Conservation (phyloP, 2,797 vertebrate species). For the Eidolon dupreanum region DNA sequence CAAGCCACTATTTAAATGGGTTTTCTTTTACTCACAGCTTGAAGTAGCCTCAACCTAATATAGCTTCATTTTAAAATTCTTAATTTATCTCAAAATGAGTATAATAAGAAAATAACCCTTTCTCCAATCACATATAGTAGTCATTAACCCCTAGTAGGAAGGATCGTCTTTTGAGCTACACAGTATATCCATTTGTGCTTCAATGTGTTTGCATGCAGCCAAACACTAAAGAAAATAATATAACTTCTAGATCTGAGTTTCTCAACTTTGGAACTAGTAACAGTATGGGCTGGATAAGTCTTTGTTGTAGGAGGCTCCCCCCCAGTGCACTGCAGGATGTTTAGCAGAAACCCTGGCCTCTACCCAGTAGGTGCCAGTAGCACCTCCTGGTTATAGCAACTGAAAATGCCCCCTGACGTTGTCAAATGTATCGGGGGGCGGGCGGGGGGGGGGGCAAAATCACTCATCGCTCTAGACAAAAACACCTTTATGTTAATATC, state of each 20-base stretch:
- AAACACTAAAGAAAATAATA: slow-evolving; percentile 2
- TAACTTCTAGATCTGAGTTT: neutral
- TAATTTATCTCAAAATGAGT: slow-evolving; percentile 7
- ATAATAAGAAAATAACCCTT: neutral
- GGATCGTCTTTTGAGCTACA: neutral
- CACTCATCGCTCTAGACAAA: neutral
- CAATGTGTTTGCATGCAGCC: neutral
- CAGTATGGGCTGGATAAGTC: neutral
- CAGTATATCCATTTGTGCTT: neutral
- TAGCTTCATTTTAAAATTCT: slow-evolving; percentile 12
- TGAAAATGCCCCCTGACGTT: neutral
- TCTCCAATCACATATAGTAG: neutral
- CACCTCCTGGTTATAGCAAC: neutral
- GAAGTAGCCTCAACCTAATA: neutral
- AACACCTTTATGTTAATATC: neutral
- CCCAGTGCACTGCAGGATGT: neutral
- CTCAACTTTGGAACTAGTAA: neutral
- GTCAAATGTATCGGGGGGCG: neutral
- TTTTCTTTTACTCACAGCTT: slow-evolving; percentile 36
- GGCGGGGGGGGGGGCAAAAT: neutral
- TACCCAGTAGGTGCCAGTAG: neutral
- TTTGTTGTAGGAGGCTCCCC: neutral
- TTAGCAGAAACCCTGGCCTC: neutral
- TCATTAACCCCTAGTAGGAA: neutral
- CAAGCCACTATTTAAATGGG: slow-evolving; percentile 21